Evolutionary conservation across 2,888 invertebrate species (phyloP), one percentile per base, ranked within the genome.

Genomic region (Thymelicus sylvestris): DNA sequence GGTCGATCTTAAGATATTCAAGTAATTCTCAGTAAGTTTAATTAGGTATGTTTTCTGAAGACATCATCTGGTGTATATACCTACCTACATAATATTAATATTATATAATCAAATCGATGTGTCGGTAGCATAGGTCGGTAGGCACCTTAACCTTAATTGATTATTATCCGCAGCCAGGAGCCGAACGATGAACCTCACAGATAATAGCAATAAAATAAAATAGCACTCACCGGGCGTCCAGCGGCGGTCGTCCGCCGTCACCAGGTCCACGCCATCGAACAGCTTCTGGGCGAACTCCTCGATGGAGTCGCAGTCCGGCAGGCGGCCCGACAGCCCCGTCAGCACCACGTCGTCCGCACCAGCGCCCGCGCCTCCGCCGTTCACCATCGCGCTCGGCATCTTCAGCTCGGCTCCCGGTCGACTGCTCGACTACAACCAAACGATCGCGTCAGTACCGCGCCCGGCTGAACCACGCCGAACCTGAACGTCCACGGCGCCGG

Each of bases 231-330:
- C 97, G 76, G 96, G 94, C 6, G 97, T 95, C 98, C 98, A 99
- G 85, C 99, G 95, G 76, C 98, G 94, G 78, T 96, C 97, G 86
- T 98, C 98, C 78, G 97, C 98, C 44, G 98, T 98, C 74, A 99
- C 96, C 94, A 99, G 96, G 87, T 99, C 99, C 60, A 98, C 95
- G 68, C 98, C 98, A 74, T 97, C 97, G 88, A 98, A 97, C 68
- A 99, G 95, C 88, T 99, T 96, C 81, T 97, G 95, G 83, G 97
- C 97, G 91, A 99, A 99, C 93, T 99, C 99, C 79, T 97, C 97
- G 83, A 99, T 97, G 89, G 95, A 97, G 80, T 96, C 95, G 76
- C 97, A 98, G 92, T 99, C 98, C 12, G 99, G 99, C 79, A 99
- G 95, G 76, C 99, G 96, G 71, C 97, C 97, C 70, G 98, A 97